These are phyloP conservation scores for Neuroterus valhalla DNA, from an alignment of 1,140 invertebrate species.

Conservation along the genomic window DNA sequence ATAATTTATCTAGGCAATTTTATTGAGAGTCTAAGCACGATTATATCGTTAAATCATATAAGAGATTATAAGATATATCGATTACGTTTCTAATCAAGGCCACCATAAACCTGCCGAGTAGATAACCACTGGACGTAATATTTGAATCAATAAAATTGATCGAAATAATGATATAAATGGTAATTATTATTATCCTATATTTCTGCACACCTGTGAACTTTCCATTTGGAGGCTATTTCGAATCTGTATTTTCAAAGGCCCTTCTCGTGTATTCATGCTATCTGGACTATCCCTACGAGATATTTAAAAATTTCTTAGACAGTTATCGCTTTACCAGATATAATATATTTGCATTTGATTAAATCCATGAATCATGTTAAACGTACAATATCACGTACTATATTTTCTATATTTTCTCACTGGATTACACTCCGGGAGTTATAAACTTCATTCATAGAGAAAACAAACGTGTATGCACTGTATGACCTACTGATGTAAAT, in stretches of 20 bases:
- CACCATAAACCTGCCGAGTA: no score
- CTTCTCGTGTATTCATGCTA: slow-evolving; percentile 9
- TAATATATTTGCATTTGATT: slow-evolving; percentile 24
- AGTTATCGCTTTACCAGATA: slow-evolving; percentile 11
- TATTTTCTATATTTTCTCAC: neutral
- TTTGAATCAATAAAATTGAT: no score
- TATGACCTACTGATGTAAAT: neutral
- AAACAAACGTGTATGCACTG: neutral
- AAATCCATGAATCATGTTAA: slow-evolving; percentile 31
- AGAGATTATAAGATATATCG: no score
- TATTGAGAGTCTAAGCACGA: no score
- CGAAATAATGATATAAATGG: neutral
- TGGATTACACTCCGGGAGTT: neutral
- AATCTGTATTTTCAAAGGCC: neutral
- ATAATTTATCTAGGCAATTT: no score
- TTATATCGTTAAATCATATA: no score
- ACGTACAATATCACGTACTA: neutral
- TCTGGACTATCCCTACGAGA: slow-evolving; percentile 31
- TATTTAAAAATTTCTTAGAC: slow-evolving; percentile 25
- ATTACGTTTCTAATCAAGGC: no score
- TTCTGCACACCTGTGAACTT: neutral
- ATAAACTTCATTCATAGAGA: neutral
- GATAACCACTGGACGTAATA: no score
- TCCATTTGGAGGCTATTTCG: neutral
- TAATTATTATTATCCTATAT: neutral